A percentile compares a stretch with the other conserved stretches of the same genome.
These are phyloP conservation scores for Notothenia coriiceps DNA, from an alignment of 2,113 vertebrate species.

Conservation along the genomic window DNA sequence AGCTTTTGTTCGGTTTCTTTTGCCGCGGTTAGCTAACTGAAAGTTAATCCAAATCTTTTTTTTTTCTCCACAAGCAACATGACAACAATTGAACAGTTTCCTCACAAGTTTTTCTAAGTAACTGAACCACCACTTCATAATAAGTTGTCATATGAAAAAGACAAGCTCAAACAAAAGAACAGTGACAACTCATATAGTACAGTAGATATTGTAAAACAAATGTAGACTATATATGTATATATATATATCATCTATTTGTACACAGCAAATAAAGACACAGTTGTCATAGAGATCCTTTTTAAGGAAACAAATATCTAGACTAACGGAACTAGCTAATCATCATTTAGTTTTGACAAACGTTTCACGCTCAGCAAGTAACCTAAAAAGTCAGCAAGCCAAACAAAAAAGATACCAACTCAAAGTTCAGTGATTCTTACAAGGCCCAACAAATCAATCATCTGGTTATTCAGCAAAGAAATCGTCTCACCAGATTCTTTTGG, in stretches of 20 bases:
- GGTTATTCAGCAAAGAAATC: conserved; percentile 71
- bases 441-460: conserved; percentile 70
- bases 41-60: conserved; percentile 84
- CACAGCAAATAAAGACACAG: conserved; percentile 99
- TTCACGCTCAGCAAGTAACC: conserved; percentile 98
- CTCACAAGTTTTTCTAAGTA: conserved; percentile 99
- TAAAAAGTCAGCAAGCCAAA: conserved; percentile 89
- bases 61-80: conserved; percentile 98
- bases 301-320: conserved; percentile 99
- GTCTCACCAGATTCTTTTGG: conserved; percentile 77
- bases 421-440: conserved; percentile 89
- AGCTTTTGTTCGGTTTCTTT: conserved; percentile 87
- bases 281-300: conserved; percentile 98
- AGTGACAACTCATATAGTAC: conserved; percentile 99
- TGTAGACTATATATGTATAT: conserved; percentile 99
- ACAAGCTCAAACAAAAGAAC: conserved; percentile 99
- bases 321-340: conserved; percentile 99
- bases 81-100: conserved; percentile 99
- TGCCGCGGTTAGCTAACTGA: conserved; percentile 83
- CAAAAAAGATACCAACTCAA: conserved; percentile 79
- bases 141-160: conserved; percentile 91
- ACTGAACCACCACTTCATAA: conserved; percentile 99
- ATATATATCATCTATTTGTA: conserved; percentile 99
- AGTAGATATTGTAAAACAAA: conserved; percentile 97
- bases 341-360: conserved; percentile 99